Percentiles rank a stretch among this genome's conserved stretches.
These are phyloP conservation scores for Miltochrista miniata DNA, from an alignment of 2,888 invertebrate species.

Conservation along the genomic window DNA sequence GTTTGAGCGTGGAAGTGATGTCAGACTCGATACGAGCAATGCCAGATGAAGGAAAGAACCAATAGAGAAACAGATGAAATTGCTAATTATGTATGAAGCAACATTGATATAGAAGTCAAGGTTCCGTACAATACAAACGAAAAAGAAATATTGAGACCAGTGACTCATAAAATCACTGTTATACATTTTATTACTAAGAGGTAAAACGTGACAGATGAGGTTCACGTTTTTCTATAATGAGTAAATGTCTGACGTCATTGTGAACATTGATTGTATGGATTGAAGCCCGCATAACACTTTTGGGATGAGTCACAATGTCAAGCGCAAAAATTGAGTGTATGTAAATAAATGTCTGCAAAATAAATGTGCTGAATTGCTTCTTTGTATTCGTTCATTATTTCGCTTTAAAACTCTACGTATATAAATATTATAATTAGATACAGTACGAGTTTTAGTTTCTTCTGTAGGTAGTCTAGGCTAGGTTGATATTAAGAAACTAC, in stretches of 20 bases:
- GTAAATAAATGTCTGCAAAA: slow-evolving; percentile 35
- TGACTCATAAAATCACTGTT: slow-evolving; percentile 27
- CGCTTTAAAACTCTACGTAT: not conserved
- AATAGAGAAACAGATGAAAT: slow-evolving; percentile 7
- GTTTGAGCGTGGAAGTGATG: slow-evolving; percentile 17
- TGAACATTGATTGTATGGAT: slow-evolving; percentile 34
- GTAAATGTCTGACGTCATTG: slow-evolving; percentile 43
- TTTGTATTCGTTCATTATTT: not conserved
- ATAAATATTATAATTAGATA: no score
- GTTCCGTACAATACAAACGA: not conserved
- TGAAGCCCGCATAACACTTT: slow-evolving; percentile 32
- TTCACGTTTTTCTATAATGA: slow-evolving; percentile 35
- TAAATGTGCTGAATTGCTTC: slow-evolving; percentile 7
- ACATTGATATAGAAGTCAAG: slow-evolving; percentile 1
- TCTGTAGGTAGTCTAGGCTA: no score
- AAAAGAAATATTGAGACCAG: no score
- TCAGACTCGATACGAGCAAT: slow-evolving; percentile 16
- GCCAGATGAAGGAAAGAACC: slow-evolving; percentile 17
- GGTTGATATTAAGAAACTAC: no score
- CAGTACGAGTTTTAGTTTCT: no score
- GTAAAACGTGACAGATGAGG: slow-evolving; percentile 32
- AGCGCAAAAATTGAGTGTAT: slow-evolving; percentile 16
- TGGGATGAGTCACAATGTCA: slow-evolving; percentile 31
- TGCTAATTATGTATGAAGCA: slow-evolving; percentile 10
- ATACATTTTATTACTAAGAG: slow-evolving; percentile 27